Evolutionary conservation across 1,140 invertebrate genomes (phyloP), one percentile per base, ranked within the genome.

Genomic region (Drosophila hydei): DNA sequence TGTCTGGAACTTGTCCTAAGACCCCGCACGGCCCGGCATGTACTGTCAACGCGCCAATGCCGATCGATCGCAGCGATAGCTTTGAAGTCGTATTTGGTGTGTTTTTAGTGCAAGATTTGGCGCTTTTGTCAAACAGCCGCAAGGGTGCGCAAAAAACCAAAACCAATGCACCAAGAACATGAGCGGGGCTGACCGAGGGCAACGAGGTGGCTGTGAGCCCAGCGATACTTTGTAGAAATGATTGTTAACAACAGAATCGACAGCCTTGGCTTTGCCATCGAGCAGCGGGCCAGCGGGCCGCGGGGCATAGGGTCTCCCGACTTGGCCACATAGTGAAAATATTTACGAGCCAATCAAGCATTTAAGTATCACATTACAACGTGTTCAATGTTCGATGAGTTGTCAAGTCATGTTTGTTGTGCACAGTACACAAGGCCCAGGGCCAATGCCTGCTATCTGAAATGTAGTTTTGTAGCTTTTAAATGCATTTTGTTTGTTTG

Each of bases 291-390:
- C 14, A 18, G 8, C 11, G 19, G 27, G 58, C n/a, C 27, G 27
- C 14, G 61, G 51, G 40, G 16, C 9, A 21, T 48, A 25, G 14
- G 21, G 21, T 14, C n/a, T 47, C 27, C 19, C 14, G 27, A 27
- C 25, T 71, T 65, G 75, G 68, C 48, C 65, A 73, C 80, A 90
- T 79, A 83, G 81, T 90, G 76, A 89, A 87, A 87, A 90, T 89
- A 91, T 91, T 91, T 91, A 91, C 89, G 89, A 90, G 85, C 89
- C 85, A 89, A 90, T 91, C 89, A 90, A 85, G 85, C 85, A 87
- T 89, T 88, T 91, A 91, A 91, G 89, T 91, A 91, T 91, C 89
- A 85, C 79, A 91, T 91, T 91, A 91, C 89, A 91, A 85, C 89
- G 78, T 91, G 89, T 90, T 89, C 85, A 90, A 90, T 90, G 81